These are phyloP conservation scores for Chrysopilus asiliformis DNA, from an alignment of 2,888 invertebrate species.

Conservation along the genomic window DNA sequence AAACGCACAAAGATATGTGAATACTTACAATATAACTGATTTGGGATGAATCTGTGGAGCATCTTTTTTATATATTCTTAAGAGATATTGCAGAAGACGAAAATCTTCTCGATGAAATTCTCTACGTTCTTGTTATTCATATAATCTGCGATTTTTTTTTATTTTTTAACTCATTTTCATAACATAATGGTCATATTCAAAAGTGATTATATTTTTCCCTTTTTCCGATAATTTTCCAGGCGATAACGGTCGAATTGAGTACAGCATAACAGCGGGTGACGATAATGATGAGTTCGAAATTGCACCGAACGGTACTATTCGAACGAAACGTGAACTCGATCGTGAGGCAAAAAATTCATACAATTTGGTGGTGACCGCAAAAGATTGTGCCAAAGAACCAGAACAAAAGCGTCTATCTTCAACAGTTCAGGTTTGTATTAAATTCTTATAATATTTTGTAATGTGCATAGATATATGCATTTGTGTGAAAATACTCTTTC, in stretches of 20 bases:
- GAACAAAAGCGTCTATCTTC: conserved; percentile 62
- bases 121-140: too few relatives aligned
- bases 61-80: too few relatives aligned
- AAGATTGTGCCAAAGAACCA: conserved; percentile 63
- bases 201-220: too few relatives aligned
- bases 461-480: conserved; percentile 4
- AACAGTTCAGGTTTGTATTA: conserved; percentile 62
- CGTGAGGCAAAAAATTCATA: conserved; percentile 71
- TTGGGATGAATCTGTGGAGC: too few relatives aligned
- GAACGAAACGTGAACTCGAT: conserved; percentile 61
- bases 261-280: conserved; percentile 71
- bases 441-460: too few relatives aligned
- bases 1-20: too few relatives aligned
- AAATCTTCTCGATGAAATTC: too few relatives aligned
- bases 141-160: too few relatives aligned
- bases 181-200: too few relatives aligned
- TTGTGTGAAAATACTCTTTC: conserved; percentile 3
- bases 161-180: too few relatives aligned
- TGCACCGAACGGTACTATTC: conserved; percentile 69
- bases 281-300: conserved; percentile 69
- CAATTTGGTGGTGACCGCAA: conserved; percentile 73
- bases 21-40: too few relatives aligned
- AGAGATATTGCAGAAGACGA: too few relatives aligned
- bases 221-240: conserved; percentile 42
- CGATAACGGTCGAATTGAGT: conserved; percentile 70